A percentile compares a stretch with the other conserved stretches of the same genome.
These are phyloP conservation scores for Drosophila pseudotalamancana DNA, from an alignment of 2,888 invertebrate species.

Conservation along the genomic window DNA sequence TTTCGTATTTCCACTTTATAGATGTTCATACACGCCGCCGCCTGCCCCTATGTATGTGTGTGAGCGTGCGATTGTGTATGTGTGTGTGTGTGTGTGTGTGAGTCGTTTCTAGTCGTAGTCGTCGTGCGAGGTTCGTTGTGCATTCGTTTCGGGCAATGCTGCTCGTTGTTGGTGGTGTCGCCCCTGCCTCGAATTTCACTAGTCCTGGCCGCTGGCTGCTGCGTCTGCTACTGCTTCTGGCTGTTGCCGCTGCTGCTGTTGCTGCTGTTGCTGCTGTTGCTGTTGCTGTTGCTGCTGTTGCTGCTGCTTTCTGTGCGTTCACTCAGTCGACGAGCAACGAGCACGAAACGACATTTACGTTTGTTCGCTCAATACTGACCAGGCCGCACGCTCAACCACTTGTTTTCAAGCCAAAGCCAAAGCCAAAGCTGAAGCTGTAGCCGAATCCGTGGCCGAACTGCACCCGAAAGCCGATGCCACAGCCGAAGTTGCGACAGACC, in stretches of 20 bases:
- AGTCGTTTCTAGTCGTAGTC: conserved; percentile 44
- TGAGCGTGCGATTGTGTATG: conserved; percentile 19
- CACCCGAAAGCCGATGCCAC: conserved; percentile 8
- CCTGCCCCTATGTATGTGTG: conserved; percentile 34
- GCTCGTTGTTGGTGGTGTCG: conserved; percentile 45
- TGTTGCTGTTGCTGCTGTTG: conserved; percentile 25
- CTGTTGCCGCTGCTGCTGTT: conserved; percentile 40
- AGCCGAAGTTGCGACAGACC: conserved; percentile 10
- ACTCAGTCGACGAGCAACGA: conserved; percentile 64
- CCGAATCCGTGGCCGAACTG: conserved; percentile 28
- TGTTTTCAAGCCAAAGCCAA: conserved; percentile 76
- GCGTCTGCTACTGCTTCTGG: conserved; percentile 61
- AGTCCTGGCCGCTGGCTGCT: conserved; percentile 66
- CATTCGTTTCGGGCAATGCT: conserved; percentile 61
- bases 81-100: conserved; percentile 22
- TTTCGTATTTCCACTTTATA: conserved; percentile 76
- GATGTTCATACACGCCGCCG: conserved; percentile 53
- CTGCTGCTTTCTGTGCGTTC: conserved; percentile 60
- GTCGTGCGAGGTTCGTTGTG: conserved; percentile 62
- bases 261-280: conserved; percentile 39
- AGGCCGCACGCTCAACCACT: conserved; percentile 79
- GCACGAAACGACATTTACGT: conserved; percentile 76
- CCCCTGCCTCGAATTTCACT: conserved; percentile 72
- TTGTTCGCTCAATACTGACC: conserved; percentile 75
- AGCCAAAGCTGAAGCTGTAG: conserved; percentile 44